Conservation (phyloP, 2,113 vertebrate species). For the Elephantulus edwardii region DNA sequence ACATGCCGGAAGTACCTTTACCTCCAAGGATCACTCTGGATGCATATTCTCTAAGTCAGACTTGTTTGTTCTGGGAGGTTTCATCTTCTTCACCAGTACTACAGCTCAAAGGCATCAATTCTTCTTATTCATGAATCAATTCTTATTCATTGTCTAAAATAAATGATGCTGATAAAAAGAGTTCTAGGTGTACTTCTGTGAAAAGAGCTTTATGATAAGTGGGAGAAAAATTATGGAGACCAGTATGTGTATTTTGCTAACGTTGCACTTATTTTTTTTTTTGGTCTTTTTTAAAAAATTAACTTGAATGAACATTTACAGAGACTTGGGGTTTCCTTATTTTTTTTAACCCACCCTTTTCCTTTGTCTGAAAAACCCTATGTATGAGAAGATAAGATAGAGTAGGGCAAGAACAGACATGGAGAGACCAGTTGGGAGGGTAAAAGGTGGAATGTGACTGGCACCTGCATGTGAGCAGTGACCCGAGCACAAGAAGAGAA, state of each 20-base stretch:
- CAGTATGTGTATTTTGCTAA: neutral
- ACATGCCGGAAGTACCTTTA: no score
- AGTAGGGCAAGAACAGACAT: neutral
- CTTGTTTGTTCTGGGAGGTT: no score
- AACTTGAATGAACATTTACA: no score
- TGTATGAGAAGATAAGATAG: neutral
- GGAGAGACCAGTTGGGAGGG: neutral
- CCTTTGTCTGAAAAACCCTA: neutral
- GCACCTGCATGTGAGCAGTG: no score
- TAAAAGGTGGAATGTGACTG: neutral
- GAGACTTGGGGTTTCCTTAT: no score
- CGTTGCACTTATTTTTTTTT: neutral
- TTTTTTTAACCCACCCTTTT: no score
- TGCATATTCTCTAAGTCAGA: no score
- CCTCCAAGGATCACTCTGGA: no score
- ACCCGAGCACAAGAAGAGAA: neutral
- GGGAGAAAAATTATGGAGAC: neutral
- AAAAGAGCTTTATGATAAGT: neutral
- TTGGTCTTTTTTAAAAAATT: neutral
- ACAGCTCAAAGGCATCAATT: no score
- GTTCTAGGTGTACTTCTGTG: neutral
- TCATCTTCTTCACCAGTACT: no score
- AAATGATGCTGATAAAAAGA: conserved; percentile 19
- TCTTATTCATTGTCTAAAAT: no score
- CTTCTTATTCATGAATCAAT: no score